phyloP scores from a whole-genome alignment of 1,140 invertebrate genomes.

The Eupristina koningsbergeri region DNA sequence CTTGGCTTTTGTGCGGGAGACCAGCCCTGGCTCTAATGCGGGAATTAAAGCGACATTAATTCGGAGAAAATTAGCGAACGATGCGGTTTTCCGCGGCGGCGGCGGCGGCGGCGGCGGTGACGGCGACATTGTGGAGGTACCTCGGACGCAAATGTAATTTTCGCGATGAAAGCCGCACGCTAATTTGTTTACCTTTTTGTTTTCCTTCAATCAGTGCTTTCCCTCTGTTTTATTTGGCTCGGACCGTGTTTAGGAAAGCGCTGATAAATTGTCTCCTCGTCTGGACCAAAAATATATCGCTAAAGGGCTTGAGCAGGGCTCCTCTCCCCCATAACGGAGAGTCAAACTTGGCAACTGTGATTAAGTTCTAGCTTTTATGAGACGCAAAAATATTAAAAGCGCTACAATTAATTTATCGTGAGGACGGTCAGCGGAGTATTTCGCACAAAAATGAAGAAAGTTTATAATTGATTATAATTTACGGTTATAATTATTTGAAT shows the following conservation, averaged over 20 bases:
- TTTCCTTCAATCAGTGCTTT: background rate
- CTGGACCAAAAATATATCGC: background rate
- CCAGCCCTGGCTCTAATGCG: slow-evolving; percentile 32
- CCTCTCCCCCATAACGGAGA: background rate
- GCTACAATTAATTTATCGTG: background rate
- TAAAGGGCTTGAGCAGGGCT: background rate
- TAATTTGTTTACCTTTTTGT: slow-evolving; percentile 2
- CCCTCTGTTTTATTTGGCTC: background rate
- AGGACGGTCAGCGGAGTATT: background rate
- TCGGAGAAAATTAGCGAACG: slow-evolving; percentile 45
- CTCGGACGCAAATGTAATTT: background rate
- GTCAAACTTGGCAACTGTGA: background rate
- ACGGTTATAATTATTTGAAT: background rate
- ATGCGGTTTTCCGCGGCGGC: slow-evolving; percentile 14
- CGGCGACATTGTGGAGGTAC: background rate
- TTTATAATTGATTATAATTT: no score
- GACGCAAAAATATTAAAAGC: background rate
- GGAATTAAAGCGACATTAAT: slow-evolving; percentile 49
- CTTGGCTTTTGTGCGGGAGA: slow-evolving; percentile 36
- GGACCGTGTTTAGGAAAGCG: background rate
- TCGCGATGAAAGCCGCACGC: background rate
- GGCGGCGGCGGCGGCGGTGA: background rate
- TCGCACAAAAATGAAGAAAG: no score
- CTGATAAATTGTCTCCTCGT: background rate
- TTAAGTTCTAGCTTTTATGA: background rate